Evolutionary conservation across 2,113 vertebrate genomes (phyloP).

Genomic region (Furnarius figulus): DNA sequence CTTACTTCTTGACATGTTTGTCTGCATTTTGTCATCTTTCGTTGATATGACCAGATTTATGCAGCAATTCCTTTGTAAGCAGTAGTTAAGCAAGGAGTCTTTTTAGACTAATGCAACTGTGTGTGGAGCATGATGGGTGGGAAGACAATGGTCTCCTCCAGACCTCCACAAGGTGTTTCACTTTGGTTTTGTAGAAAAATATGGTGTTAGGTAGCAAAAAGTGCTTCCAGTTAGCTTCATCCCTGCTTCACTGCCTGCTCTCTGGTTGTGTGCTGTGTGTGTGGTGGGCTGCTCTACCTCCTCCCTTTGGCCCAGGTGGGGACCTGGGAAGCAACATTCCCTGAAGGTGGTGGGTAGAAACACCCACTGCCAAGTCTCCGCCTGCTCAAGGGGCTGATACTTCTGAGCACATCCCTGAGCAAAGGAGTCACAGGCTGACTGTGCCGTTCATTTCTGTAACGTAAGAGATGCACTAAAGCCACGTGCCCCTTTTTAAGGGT

Average conservation of each 20-base stretch:
- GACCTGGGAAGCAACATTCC: neutral
- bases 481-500: neutral
- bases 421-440: neutral
- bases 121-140: neutral
- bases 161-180: neutral
- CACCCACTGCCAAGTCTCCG: neutral
- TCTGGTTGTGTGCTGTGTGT: neutral
- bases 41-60: neutral
- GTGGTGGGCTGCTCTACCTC: neutral
- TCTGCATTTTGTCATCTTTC: neutral
- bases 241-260: neutral
- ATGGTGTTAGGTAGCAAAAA: neutral
- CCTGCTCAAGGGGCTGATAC: neutral
- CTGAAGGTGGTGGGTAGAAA: neutral
- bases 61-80: neutral
- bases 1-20: neutral
- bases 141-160: neutral
- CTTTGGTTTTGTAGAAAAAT: neutral
- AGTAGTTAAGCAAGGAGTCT: neutral
- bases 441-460: neutral
- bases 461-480: neutral
- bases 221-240: neutral
- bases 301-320: neutral
- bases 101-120: neutral
- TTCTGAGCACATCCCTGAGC: neutral